Conservation (phyloP, 2,113 vertebrate genomes). For the Sinocyclocheilus rhinocerous region DNA sequence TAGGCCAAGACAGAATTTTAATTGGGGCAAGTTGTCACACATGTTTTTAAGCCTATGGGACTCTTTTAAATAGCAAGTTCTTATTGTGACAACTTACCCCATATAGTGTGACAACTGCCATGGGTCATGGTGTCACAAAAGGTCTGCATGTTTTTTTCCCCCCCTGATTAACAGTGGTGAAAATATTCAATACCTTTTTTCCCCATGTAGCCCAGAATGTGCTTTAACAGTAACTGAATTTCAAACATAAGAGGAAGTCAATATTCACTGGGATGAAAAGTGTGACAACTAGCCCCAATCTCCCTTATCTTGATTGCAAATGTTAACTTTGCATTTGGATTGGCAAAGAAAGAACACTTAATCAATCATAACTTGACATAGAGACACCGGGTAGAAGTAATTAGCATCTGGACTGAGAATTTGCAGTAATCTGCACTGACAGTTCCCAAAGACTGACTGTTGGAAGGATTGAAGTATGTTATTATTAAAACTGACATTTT, state of each 20-base stretch:
- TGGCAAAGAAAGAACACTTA: neutral
- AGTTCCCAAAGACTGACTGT: neutral
- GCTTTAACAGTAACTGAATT: neutral
- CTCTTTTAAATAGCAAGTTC: neutral
- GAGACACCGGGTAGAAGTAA: neutral
- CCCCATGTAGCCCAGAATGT: neutral
- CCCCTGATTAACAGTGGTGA: neutral
- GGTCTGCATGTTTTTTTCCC: neutral
- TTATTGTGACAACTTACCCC: neutral
- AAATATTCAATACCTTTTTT: neutral
- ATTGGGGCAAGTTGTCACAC: neutral
- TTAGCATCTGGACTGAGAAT: neutral
- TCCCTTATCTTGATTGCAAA: neutral
- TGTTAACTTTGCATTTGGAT: neutral
- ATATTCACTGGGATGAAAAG: neutral
- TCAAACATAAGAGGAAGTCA: neutral
- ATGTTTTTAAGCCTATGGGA: neutral
- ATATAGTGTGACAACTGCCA: neutral
- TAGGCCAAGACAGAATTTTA: neutral
- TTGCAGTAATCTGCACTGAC: constrained; percentile 9
- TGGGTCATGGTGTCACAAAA: neutral
- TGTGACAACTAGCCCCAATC: neutral
- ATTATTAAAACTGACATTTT: constrained; percentile 23
- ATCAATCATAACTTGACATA: neutral
- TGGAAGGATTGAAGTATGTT: neutral